Evolutionary conservation across 2,797 vertebrate genomes (phyloP).

Genomic region (Gymnocypris eckloni): DNA sequence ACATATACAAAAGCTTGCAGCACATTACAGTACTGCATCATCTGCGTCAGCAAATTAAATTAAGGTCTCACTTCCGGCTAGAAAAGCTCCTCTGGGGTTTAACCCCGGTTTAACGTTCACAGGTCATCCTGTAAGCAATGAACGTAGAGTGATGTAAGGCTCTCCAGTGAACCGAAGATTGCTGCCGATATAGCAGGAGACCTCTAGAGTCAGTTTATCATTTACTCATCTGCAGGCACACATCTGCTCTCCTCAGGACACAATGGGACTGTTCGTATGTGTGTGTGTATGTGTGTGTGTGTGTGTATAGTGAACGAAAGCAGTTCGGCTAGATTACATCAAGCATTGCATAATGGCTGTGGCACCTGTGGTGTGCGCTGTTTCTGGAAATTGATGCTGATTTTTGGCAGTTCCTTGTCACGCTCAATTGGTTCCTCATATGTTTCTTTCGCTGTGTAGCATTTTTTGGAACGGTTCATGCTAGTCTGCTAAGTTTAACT

Average conservation of each 20-base stretch:
- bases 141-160: conserved; percentile 39
- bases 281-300: conserved; percentile 23
- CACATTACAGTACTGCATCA: conserved; percentile 28
- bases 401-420: conserved; percentile 67
- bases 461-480: conserved; percentile 62
- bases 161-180: conserved; percentile 45
- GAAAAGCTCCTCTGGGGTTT: conserved; percentile 25
- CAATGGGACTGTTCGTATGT: conserved; percentile 52
- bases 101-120: background rate
- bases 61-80: conserved; percentile 17
- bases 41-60: conserved; percentile 29
- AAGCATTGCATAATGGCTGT: conserved; percentile 58
- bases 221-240: conserved; percentile 61
- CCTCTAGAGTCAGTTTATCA: conserved; percentile 51
- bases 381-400: conserved; percentile 70
- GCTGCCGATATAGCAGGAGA: conserved; percentile 35
- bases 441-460: conserved; percentile 64
- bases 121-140: conserved; percentile 37
- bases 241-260: conserved; percentile 55
- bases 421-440: conserved; percentile 69
- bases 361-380: conserved; percentile 68
- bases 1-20: background rate
- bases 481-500: background rate
- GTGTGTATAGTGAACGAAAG: conserved; percentile 53
- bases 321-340: conserved; percentile 65